Evolutionary conservation across 2,797 vertebrate species (phyloP).

Genomic region (Hyperoplus lanceolatus): DNA sequence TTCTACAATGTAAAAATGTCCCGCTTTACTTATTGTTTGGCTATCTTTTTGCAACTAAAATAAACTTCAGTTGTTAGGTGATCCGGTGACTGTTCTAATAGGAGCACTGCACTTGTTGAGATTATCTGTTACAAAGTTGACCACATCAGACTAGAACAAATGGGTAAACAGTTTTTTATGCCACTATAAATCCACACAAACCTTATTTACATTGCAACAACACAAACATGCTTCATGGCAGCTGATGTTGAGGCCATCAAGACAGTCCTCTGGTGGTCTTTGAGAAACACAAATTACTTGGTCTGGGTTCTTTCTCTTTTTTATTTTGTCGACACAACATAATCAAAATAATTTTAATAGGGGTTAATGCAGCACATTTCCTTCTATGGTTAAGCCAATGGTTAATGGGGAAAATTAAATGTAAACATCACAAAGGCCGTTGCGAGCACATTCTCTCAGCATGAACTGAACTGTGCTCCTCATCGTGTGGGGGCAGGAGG

Average conservation of each 20-base stretch:
- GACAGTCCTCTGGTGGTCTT: constrained; percentile 45
- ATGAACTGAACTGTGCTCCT: constrained; percentile 64
- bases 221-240: constrained; percentile 22
- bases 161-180: neutral
- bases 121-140: neutral
- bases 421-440: constrained; percentile 74
- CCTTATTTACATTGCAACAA: constrained; percentile 33
- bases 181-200: constrained; percentile 21
- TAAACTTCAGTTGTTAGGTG: neutral
- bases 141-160: constrained; percentile 4
- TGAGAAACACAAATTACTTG: constrained; percentile 51
- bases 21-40: neutral
- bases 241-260: constrained; percentile 50
- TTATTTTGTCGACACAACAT: constrained; percentile 44
- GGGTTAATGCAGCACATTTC: constrained; percentile 62
- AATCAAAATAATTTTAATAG: constrained; percentile 61
- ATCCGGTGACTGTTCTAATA: neutral
- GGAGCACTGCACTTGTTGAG: neutral
- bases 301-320: constrained; percentile 22
- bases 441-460: constrained; percentile 73
- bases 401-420: constrained; percentile 73
- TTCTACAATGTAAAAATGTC: neutral
- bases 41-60: too few species aligned
- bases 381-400: constrained; percentile 68
- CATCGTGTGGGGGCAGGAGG: constrained; percentile 59